phyloP scores from a whole-genome alignment of 2,888 invertebrate species.

The Acleris holmiana region DNA sequence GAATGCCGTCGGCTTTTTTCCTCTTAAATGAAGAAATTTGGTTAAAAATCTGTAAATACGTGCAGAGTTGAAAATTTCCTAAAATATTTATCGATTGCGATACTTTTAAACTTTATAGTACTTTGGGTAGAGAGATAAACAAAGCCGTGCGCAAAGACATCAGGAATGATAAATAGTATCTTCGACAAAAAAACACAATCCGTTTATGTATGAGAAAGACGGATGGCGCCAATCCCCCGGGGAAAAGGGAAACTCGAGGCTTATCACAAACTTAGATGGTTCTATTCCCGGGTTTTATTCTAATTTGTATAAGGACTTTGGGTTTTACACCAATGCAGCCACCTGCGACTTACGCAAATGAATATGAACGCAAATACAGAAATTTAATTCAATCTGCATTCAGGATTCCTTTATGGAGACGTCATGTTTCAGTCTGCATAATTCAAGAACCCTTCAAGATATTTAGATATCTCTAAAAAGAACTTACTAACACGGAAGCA shows the following conservation, averaged over 20 bases:
- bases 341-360: constrained; percentile 25
- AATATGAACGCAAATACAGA: not conserved
- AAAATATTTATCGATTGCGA: not conserved
- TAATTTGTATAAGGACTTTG: constrained; percentile 6
- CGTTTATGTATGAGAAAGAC: constrained; percentile 31
- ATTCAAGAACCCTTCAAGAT: not conserved
- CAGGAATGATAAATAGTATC: constrained; percentile 23
- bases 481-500: constrained; percentile 4
- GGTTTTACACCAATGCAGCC: constrained; percentile 9
- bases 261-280: constrained; percentile 22
- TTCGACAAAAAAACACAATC: constrained; percentile 29
- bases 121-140: constrained; percentile 2
- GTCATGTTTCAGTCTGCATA: not conserved
- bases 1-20: constrained; percentile 15
- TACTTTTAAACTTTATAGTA: not conserved
- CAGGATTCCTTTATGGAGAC: not conserved
- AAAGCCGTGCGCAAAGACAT: constrained; percentile 9
- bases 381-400: not conserved
- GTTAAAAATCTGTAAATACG: constrained; percentile 10
- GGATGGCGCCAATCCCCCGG: constrained; percentile 28
- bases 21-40: constrained; percentile 4
- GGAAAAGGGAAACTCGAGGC: constrained; percentile 15
- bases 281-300: constrained; percentile 9
- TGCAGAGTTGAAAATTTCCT: constrained; percentile 5
- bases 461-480: not conserved